Conservation (phyloP, 2,888 invertebrate species). For the Teinopalpus imperialis region DNA sequence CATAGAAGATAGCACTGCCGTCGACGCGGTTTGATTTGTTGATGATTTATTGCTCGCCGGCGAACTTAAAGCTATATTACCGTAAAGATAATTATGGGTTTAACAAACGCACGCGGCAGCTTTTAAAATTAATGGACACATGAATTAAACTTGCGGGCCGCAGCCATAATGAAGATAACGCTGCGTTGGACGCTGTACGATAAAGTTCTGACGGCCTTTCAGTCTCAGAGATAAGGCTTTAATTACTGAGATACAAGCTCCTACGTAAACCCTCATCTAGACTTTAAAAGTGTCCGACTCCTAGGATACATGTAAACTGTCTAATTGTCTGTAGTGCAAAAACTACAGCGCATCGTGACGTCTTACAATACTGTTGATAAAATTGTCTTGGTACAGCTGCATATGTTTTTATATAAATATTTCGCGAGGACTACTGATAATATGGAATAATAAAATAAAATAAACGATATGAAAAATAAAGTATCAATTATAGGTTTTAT, state of each 20-base stretch:
- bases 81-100: slow-evolving; percentile 67
- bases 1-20: slow-evolving; percentile 43
- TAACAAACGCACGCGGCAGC: slow-evolving; percentile 62
- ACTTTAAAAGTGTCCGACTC: slow-evolving; percentile 28
- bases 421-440: no score
- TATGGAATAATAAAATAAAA: no score
- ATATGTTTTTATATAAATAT: background rate
- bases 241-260: slow-evolving; percentile 64
- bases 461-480: no score
- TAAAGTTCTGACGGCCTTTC: slow-evolving; percentile 73
- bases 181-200: slow-evolving; percentile 58
- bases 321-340: slow-evolving; percentile 19
- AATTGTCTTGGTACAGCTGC: slow-evolving; percentile 15
- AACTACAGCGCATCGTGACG: slow-evolving; percentile 6
- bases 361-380: slow-evolving; percentile 21
- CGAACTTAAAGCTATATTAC: slow-evolving; percentile 55
- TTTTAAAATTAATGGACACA: slow-evolving; percentile 75
- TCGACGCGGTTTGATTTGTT: slow-evolving; percentile 63
- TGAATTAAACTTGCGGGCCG: slow-evolving; percentile 69
- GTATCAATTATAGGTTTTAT: no score
- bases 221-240: slow-evolving; percentile 65
- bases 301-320: slow-evolving; percentile 27
- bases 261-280: slow-evolving; percentile 29
- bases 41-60: slow-evolving; percentile 61
- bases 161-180: slow-evolving; percentile 77